Evolutionary conservation across 2,113 vertebrate species (phyloP).

Genomic region (Climacteris rufus): DNA sequence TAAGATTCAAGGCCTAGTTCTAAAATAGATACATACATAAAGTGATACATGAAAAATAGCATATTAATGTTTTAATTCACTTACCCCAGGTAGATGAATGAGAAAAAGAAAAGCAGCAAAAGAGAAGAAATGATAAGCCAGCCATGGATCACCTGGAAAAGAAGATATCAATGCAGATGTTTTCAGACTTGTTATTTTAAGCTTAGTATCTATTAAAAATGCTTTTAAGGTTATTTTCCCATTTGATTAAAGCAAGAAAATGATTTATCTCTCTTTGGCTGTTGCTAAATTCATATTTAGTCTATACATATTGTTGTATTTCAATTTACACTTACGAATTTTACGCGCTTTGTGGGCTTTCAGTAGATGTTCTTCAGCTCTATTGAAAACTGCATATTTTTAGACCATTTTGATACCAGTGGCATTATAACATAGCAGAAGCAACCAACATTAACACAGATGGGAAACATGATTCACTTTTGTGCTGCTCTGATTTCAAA

Average conservation of each 20-base stretch:
- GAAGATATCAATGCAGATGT: neutral
- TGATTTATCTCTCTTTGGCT: neutral
- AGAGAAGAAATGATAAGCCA: slow-evolving; percentile 98
- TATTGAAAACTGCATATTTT: neutral
- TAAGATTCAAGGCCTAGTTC: neutral
- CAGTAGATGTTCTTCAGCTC: neutral
- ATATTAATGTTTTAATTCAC: slow-evolving; percentile 27
- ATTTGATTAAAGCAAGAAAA: neutral
- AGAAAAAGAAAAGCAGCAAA: slow-evolving; percentile 96
- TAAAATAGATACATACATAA: neutral
- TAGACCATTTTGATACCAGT: neutral
- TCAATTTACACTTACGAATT: neutral
- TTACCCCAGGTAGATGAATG: slow-evolving; percentile 98
- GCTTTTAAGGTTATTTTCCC: neutral
- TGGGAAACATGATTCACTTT: neutral
- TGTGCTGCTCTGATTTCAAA: neutral
- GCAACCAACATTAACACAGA: neutral
- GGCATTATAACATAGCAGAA: neutral
- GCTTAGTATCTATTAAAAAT: neutral
- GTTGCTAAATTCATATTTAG: neutral
- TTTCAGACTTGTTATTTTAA: neutral
- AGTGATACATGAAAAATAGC: neutral
- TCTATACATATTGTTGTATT: neutral
- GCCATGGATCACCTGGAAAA: slow-evolving; percentile 90
- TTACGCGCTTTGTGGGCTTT: neutral